A percentile compares a stretch with the other conserved stretches of the same genome.
Conservation (phyloP, 2,888 invertebrate genomes). For the Aquatica leii region DNA sequence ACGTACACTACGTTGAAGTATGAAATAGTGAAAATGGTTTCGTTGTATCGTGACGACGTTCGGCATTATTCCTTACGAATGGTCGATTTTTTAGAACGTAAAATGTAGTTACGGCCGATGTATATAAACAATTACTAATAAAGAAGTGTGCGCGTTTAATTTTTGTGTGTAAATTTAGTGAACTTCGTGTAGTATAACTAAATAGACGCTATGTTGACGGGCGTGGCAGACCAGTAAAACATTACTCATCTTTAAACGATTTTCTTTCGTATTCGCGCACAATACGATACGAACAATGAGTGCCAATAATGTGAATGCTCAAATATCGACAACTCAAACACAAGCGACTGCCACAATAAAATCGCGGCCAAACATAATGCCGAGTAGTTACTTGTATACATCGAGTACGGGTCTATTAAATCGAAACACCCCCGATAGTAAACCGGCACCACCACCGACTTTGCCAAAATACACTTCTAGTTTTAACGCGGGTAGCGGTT, state of each 20-base stretch:
- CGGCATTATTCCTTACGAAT: not conserved
- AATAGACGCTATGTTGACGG: constrained; percentile 55
- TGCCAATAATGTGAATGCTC: constrained; percentile 59
- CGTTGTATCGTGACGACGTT: constrained; percentile 20
- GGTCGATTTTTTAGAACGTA: constrained; percentile 16
- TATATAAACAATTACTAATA: not conserved
- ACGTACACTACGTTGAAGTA: constrained; percentile 4
- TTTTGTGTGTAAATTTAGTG: not conserved
- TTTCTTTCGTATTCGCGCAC: constrained; percentile 43
- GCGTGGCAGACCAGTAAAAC: constrained; percentile 60
- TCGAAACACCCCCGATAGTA: constrained; percentile 62
- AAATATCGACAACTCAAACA: constrained; percentile 56
- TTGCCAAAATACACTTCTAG: constrained; percentile 82
- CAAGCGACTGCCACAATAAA: constrained; percentile 61
- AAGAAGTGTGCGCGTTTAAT: not conserved
- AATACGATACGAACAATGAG: constrained; percentile 50
- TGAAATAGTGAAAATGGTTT: constrained; percentile 24
- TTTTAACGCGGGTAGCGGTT: constrained; percentile 75
- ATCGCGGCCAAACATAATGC: constrained; percentile 62
- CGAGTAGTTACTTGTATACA: constrained; percentile 71
- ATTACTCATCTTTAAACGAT: constrained; percentile 54
- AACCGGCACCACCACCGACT: constrained; percentile 80
- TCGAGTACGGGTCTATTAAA: constrained; percentile 70
- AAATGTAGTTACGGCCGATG: constrained; percentile 30
- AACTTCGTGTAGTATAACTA: constrained; percentile 15